These are phyloP conservation scores for Coptodon bakossiorum DNA, from an alignment of 2,113 vertebrate genomes.

Conservation along the genomic window DNA sequence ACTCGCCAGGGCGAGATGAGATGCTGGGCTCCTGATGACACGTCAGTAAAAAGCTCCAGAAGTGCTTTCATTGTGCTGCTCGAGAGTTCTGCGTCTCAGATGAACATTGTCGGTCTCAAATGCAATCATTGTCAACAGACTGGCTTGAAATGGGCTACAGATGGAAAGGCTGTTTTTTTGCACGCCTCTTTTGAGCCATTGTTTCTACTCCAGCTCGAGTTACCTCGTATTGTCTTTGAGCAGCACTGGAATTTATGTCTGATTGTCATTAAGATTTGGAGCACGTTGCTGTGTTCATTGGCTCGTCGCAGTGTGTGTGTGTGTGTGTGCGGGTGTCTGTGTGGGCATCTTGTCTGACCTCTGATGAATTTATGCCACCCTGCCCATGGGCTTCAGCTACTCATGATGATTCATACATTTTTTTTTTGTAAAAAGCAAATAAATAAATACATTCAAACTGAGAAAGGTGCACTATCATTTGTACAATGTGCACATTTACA, in stretches of 20 bases:
- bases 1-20: background rate
- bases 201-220: background rate
- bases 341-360: slow-evolving; percentile 29
- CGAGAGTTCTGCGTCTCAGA: background rate
- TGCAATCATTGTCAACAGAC: background rate
- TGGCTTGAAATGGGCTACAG: slow-evolving; percentile 7
- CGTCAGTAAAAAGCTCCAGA: background rate
- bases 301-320: background rate
- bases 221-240: background rate
- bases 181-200: background rate
- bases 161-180: background rate
- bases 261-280: slow-evolving; percentile 1
- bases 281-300: background rate
- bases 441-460: background rate
- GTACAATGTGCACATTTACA: background rate
- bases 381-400: slow-evolving; percentile 16
- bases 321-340: background rate
- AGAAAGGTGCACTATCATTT: background rate
- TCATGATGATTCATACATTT: slow-evolving; percentile 29
- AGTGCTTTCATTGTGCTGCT: background rate
- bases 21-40: background rate
- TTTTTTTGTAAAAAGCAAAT: background rate
- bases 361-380: slow-evolving; percentile 16
- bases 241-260: background rate
- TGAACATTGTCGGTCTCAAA: background rate